Percentiles rank a stretch among this genome's conserved stretches.
These are phyloP conservation scores for Myoxocephalus aenaeus DNA, from an alignment of 2,797 vertebrate species.

Conservation along the genomic window DNA sequence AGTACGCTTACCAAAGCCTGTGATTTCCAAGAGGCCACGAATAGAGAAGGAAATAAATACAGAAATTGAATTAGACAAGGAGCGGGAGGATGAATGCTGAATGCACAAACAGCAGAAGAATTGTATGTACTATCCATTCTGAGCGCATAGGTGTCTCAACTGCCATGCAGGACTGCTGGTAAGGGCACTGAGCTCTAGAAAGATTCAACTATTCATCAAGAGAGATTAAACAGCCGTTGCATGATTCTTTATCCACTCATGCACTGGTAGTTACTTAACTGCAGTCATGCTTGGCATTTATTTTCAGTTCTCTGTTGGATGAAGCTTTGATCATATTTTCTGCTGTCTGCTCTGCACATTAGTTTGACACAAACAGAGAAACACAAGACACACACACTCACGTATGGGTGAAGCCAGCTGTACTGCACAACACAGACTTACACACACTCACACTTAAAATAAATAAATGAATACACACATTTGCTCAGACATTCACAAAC, in stretches of 20 bases:
- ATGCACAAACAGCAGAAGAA: slow-evolving; percentile 70
- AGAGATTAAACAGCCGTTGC: slow-evolving; percentile 71
- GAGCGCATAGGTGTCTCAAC: slow-evolving; percentile 74
- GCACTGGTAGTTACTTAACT: slow-evolving; percentile 78
- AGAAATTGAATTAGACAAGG: slow-evolving; percentile 71
- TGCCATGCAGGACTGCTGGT: slow-evolving; percentile 85
- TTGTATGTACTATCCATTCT: slow-evolving; percentile 64
- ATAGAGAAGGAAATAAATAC: slow-evolving; percentile 72
- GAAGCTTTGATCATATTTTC: slow-evolving; percentile 82
- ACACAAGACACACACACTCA: slow-evolving; percentile 69
- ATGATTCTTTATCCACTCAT: slow-evolving; percentile 80
- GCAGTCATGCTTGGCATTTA: slow-evolving; percentile 85
- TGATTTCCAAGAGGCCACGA: slow-evolving; percentile 73
- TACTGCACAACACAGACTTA: slow-evolving; percentile 67
- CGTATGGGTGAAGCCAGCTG: slow-evolving; percentile 78
- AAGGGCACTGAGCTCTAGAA: slow-evolving; percentile 67
- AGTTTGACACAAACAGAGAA: slow-evolving; percentile 74
- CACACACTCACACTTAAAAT: slow-evolving; percentile 19
- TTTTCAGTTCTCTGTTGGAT: slow-evolving; percentile 72
- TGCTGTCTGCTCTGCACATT: slow-evolving; percentile 83
- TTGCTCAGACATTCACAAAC: slow-evolving; percentile 34
- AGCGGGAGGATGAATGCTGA: slow-evolving; percentile 24
- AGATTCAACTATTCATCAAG: slow-evolving; percentile 66
- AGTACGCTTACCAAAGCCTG: slow-evolving; percentile 90
- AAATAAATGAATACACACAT: not conserved